A percentile compares a stretch with the other conserved stretches of the same genome.
Conservation (phyloP, 2,113 vertebrate species). For the Nesogale talazaci region DNA sequence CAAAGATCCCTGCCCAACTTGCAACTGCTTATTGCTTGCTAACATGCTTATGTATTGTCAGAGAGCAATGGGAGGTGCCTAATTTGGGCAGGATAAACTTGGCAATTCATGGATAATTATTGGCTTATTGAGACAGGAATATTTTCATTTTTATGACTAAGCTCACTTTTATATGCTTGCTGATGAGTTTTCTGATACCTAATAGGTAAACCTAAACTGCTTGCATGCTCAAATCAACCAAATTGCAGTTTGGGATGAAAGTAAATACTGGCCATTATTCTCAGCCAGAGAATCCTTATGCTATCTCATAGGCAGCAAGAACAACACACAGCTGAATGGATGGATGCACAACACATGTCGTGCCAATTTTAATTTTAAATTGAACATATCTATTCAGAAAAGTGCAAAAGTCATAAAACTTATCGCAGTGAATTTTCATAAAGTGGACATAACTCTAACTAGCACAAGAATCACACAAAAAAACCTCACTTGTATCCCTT, state of each 20-base stretch:
- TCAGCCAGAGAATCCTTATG: conserved; percentile 56
- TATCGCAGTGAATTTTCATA: not conserved
- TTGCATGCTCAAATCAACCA: conserved; percentile 69
- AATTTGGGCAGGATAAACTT: conserved; percentile 60
- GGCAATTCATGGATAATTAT: conserved; percentile 63
- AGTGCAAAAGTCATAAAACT: conserved; percentile 8
- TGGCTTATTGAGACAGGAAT: conserved; percentile 60
- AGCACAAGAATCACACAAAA: conserved; percentile 4
- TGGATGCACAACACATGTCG: conserved; percentile 1
- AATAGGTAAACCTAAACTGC: conserved; percentile 56
- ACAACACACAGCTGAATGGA: conserved; percentile 44
- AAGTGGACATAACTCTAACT: conserved; percentile 2
- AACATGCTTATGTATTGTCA: conserved; percentile 66
- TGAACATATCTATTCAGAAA: not conserved
- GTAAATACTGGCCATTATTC: conserved; percentile 60
- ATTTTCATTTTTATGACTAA: conserved; percentile 67
- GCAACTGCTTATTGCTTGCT: conserved; percentile 71
- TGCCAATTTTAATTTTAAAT: conserved; percentile 8
- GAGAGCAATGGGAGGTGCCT: conserved; percentile 67
- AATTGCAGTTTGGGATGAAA: conserved; percentile 68
- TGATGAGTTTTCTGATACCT: conserved; percentile 68
- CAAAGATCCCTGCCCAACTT: conserved; percentile 66
- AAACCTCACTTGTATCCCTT: not conserved
- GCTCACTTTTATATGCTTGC: conserved; percentile 61
- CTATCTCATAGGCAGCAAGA: conserved; percentile 54